Percentiles rank a stretch among this genome's conserved stretches.
Conservation (phyloP, 1,140 invertebrate genomes). For the Drosophila saltans region DNA sequence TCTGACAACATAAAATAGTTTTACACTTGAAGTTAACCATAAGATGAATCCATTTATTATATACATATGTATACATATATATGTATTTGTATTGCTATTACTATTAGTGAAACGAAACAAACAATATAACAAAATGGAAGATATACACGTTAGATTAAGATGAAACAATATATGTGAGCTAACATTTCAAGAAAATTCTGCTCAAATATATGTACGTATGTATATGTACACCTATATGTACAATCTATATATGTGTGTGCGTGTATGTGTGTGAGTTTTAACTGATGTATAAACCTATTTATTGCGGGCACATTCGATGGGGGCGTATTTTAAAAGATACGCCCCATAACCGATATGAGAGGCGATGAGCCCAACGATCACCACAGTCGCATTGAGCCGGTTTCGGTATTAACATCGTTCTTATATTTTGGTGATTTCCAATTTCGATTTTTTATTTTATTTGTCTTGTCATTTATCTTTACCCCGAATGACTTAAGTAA, state of each 20-base stretch:
- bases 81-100: slow-evolving; percentile 3
- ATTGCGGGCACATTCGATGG: neutral
- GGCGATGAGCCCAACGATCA: slow-evolving; percentile 14
- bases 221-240: slow-evolving; percentile 32
- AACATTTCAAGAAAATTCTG: slow-evolving; percentile 38
- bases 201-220: slow-evolving; percentile 58
- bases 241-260: slow-evolving; percentile 26
- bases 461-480: slow-evolving; percentile 9
- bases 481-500: slow-evolving; percentile 16
- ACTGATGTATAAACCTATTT: slow-evolving; percentile 8
- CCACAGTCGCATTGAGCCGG: neutral
- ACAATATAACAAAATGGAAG: neutral
- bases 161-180: slow-evolving; percentile 2
- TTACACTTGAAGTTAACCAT: slow-evolving; percentile 7
- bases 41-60: slow-evolving; percentile 6
- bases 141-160: slow-evolving; percentile 9
- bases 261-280: slow-evolving; percentile 43
- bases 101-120: neutral
- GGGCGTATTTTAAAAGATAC: slow-evolving; percentile 22
- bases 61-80: slow-evolving; percentile 6
- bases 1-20: neutral
- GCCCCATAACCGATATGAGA: slow-evolving; percentile 42
- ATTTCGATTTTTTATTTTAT: slow-evolving; percentile 12
- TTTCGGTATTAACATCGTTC: neutral
- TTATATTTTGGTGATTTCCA: slow-evolving; percentile 3